A percentile compares a stretch with the other conserved stretches of the same genome.
Conservation (phyloP, 2,113 vertebrate genomes). For the Amphiprion ocellaris region DNA sequence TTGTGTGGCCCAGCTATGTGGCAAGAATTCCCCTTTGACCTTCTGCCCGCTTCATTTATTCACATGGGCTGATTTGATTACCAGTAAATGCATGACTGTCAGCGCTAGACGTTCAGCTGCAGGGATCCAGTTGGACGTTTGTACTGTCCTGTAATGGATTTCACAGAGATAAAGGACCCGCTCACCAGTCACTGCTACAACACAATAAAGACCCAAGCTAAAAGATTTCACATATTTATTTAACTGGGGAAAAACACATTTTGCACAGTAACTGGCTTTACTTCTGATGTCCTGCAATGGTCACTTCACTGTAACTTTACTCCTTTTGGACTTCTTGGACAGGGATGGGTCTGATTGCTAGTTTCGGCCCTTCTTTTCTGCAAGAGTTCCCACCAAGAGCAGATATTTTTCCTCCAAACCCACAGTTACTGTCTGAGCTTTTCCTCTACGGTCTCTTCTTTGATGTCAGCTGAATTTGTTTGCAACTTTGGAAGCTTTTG, state of each 20-base stretch:
- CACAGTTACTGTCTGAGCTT: too few relatives aligned
- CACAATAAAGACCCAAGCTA: too few relatives aligned
- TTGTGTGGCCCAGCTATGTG: slow-evolving; percentile 56
- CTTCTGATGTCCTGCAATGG: neutral
- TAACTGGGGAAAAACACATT: neutral
- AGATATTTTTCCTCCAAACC: too few relatives aligned
- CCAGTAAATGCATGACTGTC: slow-evolving; percentile 53
- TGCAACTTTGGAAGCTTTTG: too few relatives aligned
- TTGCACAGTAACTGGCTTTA: neutral
- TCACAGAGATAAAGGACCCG: slow-evolving; percentile 3
- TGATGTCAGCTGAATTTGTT: too few relatives aligned
- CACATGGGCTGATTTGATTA: slow-evolving; percentile 69
- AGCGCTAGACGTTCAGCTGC: slow-evolving; percentile 20
- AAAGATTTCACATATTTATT: too few relatives aligned
- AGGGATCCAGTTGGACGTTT: neutral
- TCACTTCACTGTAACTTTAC: too few relatives aligned
- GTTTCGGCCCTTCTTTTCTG: too few relatives aligned
- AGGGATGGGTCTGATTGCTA: too few relatives aligned
- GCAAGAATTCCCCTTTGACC: slow-evolving; percentile 65
- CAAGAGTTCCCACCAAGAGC: too few relatives aligned
- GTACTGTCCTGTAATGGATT: slow-evolving; percentile 3
- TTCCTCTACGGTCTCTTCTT: too few relatives aligned
- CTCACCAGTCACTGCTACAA: neutral
- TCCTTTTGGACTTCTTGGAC: too few relatives aligned
- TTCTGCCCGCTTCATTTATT: slow-evolving; percentile 44